Evolutionary conservation across 1,140 invertebrate species (phyloP).

Genomic region (Bombyx mori): ASM3026992v2 NC_085120.1:7807001-7807500

Average conservation of each 20-base stretch:
- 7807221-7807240: conserved; percentile 23
- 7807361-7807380: no score
- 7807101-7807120: conserved; percentile 31
- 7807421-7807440: no score
- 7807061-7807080: neutral
- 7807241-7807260: neutral
- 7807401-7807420: no score
- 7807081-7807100: conserved; percentile 22
- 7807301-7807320: no score
- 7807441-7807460: no score
- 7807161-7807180: conserved; percentile 33
- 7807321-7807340: no score
- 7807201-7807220: conserved; percentile 26
- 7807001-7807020: neutral
- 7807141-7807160: conserved; percentile 57
- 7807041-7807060: neutral
- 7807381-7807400: no score
- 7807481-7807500: no score
- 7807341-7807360: no score
- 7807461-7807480: no score
- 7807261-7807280: neutral
- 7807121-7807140: conserved; percentile 27
- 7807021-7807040: conserved; percentile 1
- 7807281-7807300: no score
- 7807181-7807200: conserved; percentile 13